Evolutionary conservation across 1,140 invertebrate genomes (phyloP).

Genomic region (Globodera rostochiensis): DNA sequence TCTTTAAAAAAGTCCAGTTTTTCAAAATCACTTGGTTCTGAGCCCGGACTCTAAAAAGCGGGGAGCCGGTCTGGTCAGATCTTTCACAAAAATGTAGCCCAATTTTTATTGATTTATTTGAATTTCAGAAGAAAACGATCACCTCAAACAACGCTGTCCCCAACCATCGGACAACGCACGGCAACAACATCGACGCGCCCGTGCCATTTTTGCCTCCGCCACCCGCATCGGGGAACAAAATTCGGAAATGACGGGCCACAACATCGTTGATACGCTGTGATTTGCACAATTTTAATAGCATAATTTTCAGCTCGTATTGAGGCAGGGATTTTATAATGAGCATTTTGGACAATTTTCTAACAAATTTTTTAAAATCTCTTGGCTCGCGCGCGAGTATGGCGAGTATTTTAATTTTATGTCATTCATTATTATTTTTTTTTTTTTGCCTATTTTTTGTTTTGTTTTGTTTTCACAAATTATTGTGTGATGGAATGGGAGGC

Average conservation of each 20-base stretch:
- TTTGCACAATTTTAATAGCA: not conserved
- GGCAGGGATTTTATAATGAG: too few species aligned
- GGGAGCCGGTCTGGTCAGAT: too few species aligned
- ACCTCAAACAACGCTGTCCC: constrained; percentile 19
- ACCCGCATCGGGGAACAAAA: constrained; percentile 36
- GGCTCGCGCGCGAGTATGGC: not conserved
- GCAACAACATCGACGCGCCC: constrained; percentile 18
- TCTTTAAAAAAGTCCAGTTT: too few species aligned
- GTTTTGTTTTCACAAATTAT: too few species aligned
- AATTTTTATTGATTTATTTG: not conserved
- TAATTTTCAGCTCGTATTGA: not conserved
- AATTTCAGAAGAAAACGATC: constrained; percentile 39
- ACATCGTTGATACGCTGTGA: too few species aligned
- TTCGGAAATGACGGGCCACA: constrained; percentile 1
- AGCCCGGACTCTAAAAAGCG: not conserved
- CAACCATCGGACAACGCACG: constrained; percentile 5
- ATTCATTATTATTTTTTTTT: too few species aligned
- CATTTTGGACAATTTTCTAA: too few species aligned
- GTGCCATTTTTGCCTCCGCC: constrained; percentile 63
- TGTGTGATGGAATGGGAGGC: too few species aligned
- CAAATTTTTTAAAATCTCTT: too few species aligned
- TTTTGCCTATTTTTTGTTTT: too few species aligned
- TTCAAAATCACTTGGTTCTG: not conserved
- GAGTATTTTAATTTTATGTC: not conserved
- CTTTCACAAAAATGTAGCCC: too few species aligned